Evolutionary conservation across 2,888 invertebrate genomes (phyloP), one percentile per base, ranked within the genome.

Genomic region (Mamestra brassicae): DNA sequence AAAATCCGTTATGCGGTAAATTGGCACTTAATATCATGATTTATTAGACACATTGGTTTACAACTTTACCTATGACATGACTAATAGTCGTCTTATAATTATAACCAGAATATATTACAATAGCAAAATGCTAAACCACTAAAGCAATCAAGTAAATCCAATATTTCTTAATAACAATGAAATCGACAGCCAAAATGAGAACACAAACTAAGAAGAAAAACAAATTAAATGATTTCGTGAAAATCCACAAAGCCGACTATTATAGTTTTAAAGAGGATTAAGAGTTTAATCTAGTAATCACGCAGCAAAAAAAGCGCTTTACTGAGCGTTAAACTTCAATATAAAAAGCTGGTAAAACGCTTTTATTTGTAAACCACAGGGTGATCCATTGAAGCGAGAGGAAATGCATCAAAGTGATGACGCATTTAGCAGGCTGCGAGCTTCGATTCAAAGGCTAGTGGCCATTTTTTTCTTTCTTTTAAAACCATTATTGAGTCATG

Each of bases 321-420:
- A 79, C 57, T 67, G 38, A 67, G 38, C 80, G 57, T 61, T 67
- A 57, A 79, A 63, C 65, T 52, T 38, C 6, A 11, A 57, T 65
- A 67, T 71, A 65, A 78, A 72, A 78, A 68, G 62, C 11, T 15
- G 38, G 26, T 72, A 42, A 77, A 80, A 68, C 45, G 52, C 17
- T 67, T 76, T 73, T 78, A 65, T 83, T 77, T 71, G 65, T 45
- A 71, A 65, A 68, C 45, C 60, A 26, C 68, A 69, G 34, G 38
- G 45, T 81, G 83, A 83, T 70, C 83, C 65, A 83, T 73, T 83
- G 62, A 73, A 60, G 57, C 72, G 36, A 78, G 61, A 63, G 80
- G 83, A 83, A 78, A 58, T 83, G 78, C 80, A 81, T 75, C 52
- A 42, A 52, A 17, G 10, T 50, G 52, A 62, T 78, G 78, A 78